phyloP scores from a whole-genome alignment of 2,113 vertebrate species.

The Panthera uncia region DNA sequence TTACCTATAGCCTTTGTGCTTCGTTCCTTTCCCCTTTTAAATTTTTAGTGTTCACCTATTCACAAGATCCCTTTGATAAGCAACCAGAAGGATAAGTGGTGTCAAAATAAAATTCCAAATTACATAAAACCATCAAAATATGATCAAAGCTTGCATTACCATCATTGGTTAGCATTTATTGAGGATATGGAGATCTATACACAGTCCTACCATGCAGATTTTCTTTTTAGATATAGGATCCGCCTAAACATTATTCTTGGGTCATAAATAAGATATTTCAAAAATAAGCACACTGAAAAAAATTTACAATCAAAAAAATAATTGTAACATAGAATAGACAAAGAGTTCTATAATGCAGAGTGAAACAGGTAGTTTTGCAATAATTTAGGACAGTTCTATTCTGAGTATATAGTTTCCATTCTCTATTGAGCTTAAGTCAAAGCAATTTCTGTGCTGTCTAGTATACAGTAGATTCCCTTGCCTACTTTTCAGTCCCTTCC shows the following conservation, averaged over 20 bases:
- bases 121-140: background rate
- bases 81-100: background rate
- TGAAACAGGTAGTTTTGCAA: background rate
- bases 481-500: background rate
- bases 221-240: background rate
- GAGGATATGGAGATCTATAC: background rate
- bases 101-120: conserved; percentile 20
- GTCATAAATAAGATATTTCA: background rate
- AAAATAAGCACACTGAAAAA: background rate
- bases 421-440: background rate
- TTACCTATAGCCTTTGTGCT: background rate
- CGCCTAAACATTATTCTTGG: background rate
- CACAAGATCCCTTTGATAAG: background rate
- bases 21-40: background rate
- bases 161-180: background rate
- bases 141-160: background rate
- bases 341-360: background rate
- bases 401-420: background rate
- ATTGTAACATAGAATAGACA: background rate
- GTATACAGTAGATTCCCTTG: background rate
- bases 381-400: background rate
- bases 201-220: background rate
- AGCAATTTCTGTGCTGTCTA: background rate
- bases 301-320: background rate
- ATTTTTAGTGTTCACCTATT: background rate